These are phyloP conservation scores for Euglossa dilemma DNA, from an alignment of 1,140 invertebrate genomes.

Conservation along the genomic window DNA sequence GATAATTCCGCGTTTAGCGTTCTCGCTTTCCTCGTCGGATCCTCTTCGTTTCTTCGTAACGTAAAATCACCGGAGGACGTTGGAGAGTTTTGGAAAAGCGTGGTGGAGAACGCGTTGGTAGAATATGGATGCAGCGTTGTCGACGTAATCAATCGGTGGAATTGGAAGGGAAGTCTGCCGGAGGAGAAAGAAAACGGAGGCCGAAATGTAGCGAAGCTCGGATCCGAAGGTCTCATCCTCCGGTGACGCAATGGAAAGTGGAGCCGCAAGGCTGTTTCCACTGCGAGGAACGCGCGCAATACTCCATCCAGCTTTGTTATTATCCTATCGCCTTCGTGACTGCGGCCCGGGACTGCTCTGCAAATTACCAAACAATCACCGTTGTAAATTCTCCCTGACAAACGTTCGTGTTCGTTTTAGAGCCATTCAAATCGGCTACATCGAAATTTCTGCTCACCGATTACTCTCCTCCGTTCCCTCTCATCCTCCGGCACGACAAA, in stretches of 20 bases:
- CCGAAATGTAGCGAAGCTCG: slow-evolving; percentile 48
- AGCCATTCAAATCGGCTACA: too few species aligned
- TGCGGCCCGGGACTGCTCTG: neutral
- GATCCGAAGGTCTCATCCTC: slow-evolving; percentile 65
- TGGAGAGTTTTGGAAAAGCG: too few species aligned
- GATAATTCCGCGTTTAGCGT: too few species aligned
- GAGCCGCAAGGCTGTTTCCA: slow-evolving; percentile 69
- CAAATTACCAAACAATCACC: neutral
- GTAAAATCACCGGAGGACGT: too few species aligned
- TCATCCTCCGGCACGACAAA: neutral
- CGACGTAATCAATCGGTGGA: neutral
- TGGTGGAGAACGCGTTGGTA: too few species aligned
- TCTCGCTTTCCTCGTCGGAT: too few species aligned
- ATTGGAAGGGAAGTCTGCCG: neutral
- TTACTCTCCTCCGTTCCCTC: neutral
- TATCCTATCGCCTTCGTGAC: neutral
- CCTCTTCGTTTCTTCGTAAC: too few species aligned
- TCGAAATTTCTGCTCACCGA: too few species aligned
- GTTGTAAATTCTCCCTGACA: neutral
- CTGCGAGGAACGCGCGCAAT: slow-evolving; percentile 8
- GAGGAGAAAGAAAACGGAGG: slow-evolving; percentile 4
- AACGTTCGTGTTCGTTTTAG: neutral
- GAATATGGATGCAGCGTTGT: too few species aligned
- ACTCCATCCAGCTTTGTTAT: neutral
- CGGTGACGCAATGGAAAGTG: slow-evolving; percentile 70